Evolutionary conservation across 2,113 vertebrate species (phyloP).

Genomic region (Cygnus buccinator): DNA sequence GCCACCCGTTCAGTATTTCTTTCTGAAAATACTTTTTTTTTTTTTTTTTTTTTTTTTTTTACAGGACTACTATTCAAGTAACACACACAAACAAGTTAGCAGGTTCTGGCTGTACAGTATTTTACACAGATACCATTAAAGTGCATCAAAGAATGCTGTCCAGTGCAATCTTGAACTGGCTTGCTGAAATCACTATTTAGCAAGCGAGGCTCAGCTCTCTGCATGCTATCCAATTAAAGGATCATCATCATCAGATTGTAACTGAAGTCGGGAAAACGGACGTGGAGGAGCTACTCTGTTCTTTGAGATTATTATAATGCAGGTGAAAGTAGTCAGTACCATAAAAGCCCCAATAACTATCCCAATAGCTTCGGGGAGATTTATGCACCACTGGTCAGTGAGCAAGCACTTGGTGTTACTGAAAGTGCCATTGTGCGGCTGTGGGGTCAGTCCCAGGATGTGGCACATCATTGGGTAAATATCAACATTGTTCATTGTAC

Average conservation of each 20-base stretch:
- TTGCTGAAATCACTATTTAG: not conserved
- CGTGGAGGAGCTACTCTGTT: constrained; percentile 20
- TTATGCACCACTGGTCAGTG: constrained; percentile 79
- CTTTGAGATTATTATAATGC: constrained; percentile 81
- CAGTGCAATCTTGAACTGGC: not conserved
- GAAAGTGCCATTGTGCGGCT: constrained; percentile 90
- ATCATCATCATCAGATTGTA: constrained; percentile 84
- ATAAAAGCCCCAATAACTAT: constrained; percentile 86
- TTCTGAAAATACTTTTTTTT: not conserved
- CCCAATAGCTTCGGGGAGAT: constrained; percentile 75
- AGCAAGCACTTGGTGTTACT: constrained; percentile 81
- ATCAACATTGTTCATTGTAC: constrained; percentile 83
- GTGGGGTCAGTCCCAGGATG: constrained; percentile 81
- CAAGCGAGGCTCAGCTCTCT: not conserved
- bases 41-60: not conserved
- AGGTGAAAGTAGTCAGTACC: constrained; percentile 79
- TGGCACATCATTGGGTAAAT: constrained; percentile 96
- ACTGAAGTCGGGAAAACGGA: constrained; percentile 84
- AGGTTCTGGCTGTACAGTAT: constrained; percentile 7
- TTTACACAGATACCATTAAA: constrained; percentile 33
- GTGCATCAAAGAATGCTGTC: constrained; percentile 11
- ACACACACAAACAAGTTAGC: not conserved
- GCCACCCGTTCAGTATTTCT: not conserved
- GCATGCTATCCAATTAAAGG: constrained; percentile 78
- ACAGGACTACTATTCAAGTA: not conserved